Percentiles rank a stretch among this genome's conserved stretches.
Evolutionary conservation across 2,113 vertebrate genomes (phyloP).

Genomic region (Scomber japonicus): DNA sequence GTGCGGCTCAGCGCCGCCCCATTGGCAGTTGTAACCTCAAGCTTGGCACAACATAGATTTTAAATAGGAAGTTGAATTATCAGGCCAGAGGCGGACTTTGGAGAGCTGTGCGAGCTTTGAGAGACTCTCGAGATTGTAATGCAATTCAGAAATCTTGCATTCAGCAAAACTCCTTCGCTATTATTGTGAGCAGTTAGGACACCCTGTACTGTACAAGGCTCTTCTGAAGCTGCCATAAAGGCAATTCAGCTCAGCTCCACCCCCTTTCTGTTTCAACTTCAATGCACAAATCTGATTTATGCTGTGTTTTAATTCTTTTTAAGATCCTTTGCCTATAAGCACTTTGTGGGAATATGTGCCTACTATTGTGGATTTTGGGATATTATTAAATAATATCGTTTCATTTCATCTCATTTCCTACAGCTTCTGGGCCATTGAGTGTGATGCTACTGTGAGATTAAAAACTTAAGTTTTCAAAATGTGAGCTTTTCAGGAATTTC

Average conservation of each 20-base stretch:
- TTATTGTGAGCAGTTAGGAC: conserved; percentile 17
- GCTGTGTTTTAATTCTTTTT: conserved; percentile 6
- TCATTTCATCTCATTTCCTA: conserved; percentile 18
- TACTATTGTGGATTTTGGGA: conserved; percentile 8
- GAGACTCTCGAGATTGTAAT: conserved; percentile 47
- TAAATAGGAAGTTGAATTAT: conserved; percentile 69
- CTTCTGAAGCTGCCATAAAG: conserved; percentile 6
- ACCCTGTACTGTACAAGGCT: neutral
- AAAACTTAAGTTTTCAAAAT: conserved; percentile 5
- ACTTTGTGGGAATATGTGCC: conserved; percentile 19
- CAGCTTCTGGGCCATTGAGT: neutral
- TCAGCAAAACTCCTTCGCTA: conserved; percentile 7
- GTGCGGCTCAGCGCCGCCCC: conserved; percentile 64
- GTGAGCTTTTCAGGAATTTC: conserved; percentile 38
- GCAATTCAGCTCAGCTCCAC: neutral
- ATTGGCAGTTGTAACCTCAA: conserved; percentile 64
- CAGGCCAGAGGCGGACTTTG: conserved; percentile 51
- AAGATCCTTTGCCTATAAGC: conserved; percentile 19
- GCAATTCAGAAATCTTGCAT: conserved; percentile 47
- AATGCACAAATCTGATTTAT: conserved; percentile 35
- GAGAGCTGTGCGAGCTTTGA: conserved; percentile 33
- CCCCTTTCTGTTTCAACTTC: conserved; percentile 16
- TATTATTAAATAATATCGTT: conserved; percentile 34
- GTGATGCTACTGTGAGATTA: conserved; percentile 13
- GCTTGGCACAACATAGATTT: conserved; percentile 61